Evolutionary conservation across 2,797 vertebrate genomes (phyloP), one percentile per base, ranked within the genome.

Genomic region (Morelia viridis): DNA sequence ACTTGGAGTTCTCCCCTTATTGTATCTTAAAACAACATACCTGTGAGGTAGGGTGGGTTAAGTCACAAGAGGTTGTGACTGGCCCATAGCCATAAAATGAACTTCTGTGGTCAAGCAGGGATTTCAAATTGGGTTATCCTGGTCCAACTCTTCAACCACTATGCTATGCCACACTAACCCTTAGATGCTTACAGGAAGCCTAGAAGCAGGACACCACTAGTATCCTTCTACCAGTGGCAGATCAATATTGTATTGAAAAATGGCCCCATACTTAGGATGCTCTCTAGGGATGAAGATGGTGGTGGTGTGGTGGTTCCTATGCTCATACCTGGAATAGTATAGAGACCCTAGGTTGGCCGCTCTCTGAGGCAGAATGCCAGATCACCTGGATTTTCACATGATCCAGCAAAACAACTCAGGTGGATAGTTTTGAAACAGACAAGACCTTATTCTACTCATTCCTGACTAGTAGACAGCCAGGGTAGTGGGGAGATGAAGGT

Each of bases 401-500:
- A 58, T 56, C 22, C 6, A 58, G 11, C n/a, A 35, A 58, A 10
- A n/a, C 19, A 13, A 68, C 65, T 65, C 61, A 1, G 64, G 64
- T 0, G 12, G 80, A 87, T 7, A 57, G 12, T 53, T 56, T 65
- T 65, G 64, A 90, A 93, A 93, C 64, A 46, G 90, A 12, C 0
- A 0, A 61, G 28, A 92, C 91, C 6, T 7, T 26, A 15, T 91
- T 95, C 94, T 87, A 80, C 71, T 91, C 89, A 86, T 90, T 35
- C 68, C 50, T 5, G 7, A 50, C 50, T 50, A 50, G 50, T 50
- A 50, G 50, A 50, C 5, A 50, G 50, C 50, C 50, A 50, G 6
- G 50, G 50, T 50, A 7, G 50, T 50, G 50, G 5, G 5, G 50
- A 50, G 50, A 50, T 50, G 50, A 50, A 50, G 50, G 50, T 50